Conservation (phyloP, 2,888 invertebrate genomes). For the Eupithecia dodoneata region DNA sequence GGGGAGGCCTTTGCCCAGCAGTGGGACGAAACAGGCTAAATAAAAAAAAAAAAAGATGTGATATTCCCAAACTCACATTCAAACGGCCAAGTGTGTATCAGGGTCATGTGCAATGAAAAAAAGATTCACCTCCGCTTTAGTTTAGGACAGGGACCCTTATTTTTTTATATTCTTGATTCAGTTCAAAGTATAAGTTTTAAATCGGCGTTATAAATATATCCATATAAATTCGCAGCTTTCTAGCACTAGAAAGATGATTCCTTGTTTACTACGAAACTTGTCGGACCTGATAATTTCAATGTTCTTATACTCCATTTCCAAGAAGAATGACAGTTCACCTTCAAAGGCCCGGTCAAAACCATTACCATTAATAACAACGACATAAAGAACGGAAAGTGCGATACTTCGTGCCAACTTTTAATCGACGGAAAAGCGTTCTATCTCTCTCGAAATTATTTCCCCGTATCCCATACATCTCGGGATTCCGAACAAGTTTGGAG, state of each 20-base stretch:
- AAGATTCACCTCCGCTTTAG: no score
- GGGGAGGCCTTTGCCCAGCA: no score
- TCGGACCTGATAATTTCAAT: background rate
- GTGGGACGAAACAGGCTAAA: no score
- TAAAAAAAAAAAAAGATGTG: no score
- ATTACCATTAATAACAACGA: slow-evolving; percentile 28
- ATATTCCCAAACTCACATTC: background rate
- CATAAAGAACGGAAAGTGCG: slow-evolving; percentile 27
- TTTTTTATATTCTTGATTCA: no score
- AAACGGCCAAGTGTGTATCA: no score
- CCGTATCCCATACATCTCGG: slow-evolving; percentile 29
- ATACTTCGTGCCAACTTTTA: slow-evolving; percentile 41
- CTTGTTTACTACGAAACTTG: background rate
- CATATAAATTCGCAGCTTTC: no score
- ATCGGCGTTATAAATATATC: no score
- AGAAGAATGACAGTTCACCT: background rate
- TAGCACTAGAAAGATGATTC: background rate
- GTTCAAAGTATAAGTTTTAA: no score
- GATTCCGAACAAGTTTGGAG: slow-evolving; percentile 34
- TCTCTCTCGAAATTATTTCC: slow-evolving; percentile 34
- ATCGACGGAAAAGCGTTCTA: slow-evolving; percentile 34
- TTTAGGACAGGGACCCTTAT: no score
- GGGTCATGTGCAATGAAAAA: no score
- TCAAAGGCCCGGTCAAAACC: slow-evolving; percentile 1
- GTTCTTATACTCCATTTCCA: background rate